Conservation (phyloP, 2,113 vertebrate species). For the Cinclus cinclus region DNA sequence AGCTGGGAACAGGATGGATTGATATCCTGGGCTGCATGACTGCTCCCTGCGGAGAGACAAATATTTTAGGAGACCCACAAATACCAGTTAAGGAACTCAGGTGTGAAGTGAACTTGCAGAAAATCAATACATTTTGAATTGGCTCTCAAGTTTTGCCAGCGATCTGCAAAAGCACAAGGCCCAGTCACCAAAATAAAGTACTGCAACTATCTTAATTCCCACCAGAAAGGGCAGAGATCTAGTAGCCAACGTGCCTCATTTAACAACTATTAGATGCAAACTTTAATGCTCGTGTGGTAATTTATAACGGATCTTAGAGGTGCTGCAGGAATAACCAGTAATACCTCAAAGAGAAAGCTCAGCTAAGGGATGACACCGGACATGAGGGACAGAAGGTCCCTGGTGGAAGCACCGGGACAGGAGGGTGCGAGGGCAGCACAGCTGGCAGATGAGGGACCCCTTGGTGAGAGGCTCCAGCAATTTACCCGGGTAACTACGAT, state of each 20-base stretch:
- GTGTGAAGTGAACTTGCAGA: not conserved
- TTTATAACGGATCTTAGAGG: not conserved
- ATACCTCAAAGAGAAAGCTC: not conserved
- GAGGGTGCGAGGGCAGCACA: not conserved
- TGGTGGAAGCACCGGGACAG: not conserved
- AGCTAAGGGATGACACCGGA: fast-evolving
- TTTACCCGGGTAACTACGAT: fast-evolving
- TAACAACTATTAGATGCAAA: not conserved
- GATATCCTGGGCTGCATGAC: slow-evolving; percentile 79
- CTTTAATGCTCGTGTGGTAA: fast-evolving
- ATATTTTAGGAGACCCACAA: not conserved
- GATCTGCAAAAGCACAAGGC: not conserved
- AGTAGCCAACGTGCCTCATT: not conserved
- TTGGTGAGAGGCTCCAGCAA: fast-evolving
- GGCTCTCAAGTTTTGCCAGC: not conserved
- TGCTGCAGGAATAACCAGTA: not conserved
- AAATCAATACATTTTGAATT: not conserved
- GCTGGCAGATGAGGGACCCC: not conserved
- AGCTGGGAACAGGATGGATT: slow-evolving; percentile 72
- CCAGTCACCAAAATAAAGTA: not conserved
- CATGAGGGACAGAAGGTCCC: not conserved
- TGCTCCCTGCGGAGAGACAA: slow-evolving; percentile 82
- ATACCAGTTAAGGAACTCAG: fast-evolving
- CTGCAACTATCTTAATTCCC: not conserved
- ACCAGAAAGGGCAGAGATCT: not conserved